Evolutionary conservation across 2,113 vertebrate genomes (phyloP).

Genomic region (Macquaria australasica): DNA sequence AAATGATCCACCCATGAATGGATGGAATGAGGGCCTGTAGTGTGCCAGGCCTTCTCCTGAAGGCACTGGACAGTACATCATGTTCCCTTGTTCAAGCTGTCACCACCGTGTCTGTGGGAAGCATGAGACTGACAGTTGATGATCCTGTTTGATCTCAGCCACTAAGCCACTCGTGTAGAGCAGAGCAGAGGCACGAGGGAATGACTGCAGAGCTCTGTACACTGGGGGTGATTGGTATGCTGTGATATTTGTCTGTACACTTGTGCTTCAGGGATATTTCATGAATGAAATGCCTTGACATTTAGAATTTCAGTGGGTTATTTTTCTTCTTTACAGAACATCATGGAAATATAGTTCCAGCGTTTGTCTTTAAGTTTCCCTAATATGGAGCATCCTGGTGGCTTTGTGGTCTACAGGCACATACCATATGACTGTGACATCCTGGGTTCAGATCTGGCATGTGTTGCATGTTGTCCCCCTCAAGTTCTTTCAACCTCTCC

Average conservation of each 20-base stretch:
- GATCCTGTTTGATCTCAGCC: slow-evolving; percentile 37
- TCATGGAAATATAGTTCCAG: background rate
- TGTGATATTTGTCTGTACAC: background rate
- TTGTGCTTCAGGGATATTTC: slow-evolving; percentile 2
- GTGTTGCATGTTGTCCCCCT: background rate
- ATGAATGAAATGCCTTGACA: slow-evolving; percentile 15
- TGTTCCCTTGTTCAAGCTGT: slow-evolving; percentile 39
- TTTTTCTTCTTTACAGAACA: slow-evolving; percentile 7
- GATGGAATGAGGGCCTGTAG: slow-evolving; percentile 7
- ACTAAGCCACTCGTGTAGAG: background rate
- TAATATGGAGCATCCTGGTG: background rate
- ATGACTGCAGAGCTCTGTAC: background rate
- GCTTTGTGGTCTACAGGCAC: background rate
- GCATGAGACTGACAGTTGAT: slow-evolving; percentile 36
- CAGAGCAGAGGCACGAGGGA: slow-evolving; percentile 1
- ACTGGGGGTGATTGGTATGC: slow-evolving; percentile 2
- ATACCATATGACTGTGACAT: slow-evolving; percentile 1
- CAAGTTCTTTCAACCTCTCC: background rate
- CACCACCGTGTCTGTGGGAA: slow-evolving; percentile 17
- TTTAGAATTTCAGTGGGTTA: background rate
- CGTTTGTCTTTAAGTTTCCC: background rate
- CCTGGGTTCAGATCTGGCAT: background rate
- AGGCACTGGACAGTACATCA: slow-evolving; percentile 5
- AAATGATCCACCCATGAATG: background rate
- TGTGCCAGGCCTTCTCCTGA: slow-evolving; percentile 11